A percentile compares a stretch with the other conserved stretches of the same genome.
Evolutionary conservation across 2,113 vertebrate species (phyloP).

Genomic region (Bostrychus sinensis): DNA sequence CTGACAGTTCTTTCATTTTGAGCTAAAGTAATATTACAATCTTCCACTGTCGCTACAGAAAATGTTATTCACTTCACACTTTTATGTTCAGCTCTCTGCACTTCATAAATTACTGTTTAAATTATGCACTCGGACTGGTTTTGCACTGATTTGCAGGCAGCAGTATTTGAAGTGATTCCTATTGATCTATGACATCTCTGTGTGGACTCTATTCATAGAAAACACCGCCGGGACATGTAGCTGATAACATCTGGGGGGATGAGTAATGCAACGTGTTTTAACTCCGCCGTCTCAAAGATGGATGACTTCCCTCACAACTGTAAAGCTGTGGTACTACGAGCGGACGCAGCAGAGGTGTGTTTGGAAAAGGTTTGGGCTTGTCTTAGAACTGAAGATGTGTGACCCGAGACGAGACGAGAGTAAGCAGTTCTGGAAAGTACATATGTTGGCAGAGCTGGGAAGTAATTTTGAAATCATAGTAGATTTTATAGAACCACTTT

Average conservation of each 20-base stretch:
- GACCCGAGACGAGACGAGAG: not conserved
- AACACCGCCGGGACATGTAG: slow-evolving; percentile 40
- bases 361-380: not conserved
- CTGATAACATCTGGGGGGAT: slow-evolving; percentile 40
- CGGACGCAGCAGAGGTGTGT: too few species aligned
- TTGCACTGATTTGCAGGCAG: not conserved
- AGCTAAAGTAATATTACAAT: not conserved
- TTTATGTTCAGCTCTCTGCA: not conserved
- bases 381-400: not conserved
- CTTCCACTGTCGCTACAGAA: not conserved
- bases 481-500: too few species aligned
- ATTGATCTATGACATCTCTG: slow-evolving; percentile 9
- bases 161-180: slow-evolving; percentile 5
- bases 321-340: not conserved
- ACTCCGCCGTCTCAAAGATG: not conserved
- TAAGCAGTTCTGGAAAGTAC: too few species aligned
- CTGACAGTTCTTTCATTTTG: not conserved
- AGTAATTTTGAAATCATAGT: too few species aligned
- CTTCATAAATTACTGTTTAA: not conserved
- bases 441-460: too few species aligned
- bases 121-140: not conserved
- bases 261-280: slow-evolving; percentile 6
- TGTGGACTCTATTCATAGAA: slow-evolving; percentile 9
- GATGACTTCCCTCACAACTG: not conserved
- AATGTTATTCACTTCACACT: not conserved